Evolutionary conservation across 2,888 invertebrate genomes (phyloP), one percentile per base, ranked within the genome.

Genomic region (Coenonympha glycerion): DNA sequence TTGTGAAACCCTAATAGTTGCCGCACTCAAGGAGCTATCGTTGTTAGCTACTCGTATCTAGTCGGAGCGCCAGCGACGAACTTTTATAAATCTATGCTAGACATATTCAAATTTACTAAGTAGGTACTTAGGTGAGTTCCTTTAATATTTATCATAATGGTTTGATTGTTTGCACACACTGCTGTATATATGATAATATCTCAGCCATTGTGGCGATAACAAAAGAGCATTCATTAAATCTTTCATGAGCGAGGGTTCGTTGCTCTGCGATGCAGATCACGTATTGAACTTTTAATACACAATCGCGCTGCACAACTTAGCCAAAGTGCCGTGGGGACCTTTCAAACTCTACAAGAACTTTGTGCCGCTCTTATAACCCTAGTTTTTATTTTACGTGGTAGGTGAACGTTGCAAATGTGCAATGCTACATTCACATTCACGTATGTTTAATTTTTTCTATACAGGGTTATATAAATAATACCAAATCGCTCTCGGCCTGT

Each of bases 261-360:
- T 39, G 39, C 24, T 13, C 24, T 24, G 4, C 40, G 28, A 34
- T 42, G 45, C 44, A 48, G 28, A 37, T 34, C 46, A 47, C 46
- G 46, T 37, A 47, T 26, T 34, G 18, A 37, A 47, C 28, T 47
- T 47, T 47, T 46, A 47, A 47, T 37, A 37, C 30, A 47, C 36
- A 47, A 37, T 28, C 37, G 37, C 30, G 24, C 19, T 9, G 37
- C 39, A 39, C 15, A 39, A 39, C 39, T 39, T 39, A 39, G 39
- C 39, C 24, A 9, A 15, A 39, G 39, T 24, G 39, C 37, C 37
- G 37, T 15, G 22, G 39, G 22, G 39, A 39, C 39, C 39, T 39
- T 24, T 39, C 39, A 13, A 39, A 39, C 24, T 39, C 24, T 13
- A 24, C 39, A 39, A 39, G 9, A 24, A 39, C 22, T 39, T 37